Evolutionary conservation across 2,888 invertebrate genomes (phyloP).

Genomic region (Limnephilus lunatus): DNA sequence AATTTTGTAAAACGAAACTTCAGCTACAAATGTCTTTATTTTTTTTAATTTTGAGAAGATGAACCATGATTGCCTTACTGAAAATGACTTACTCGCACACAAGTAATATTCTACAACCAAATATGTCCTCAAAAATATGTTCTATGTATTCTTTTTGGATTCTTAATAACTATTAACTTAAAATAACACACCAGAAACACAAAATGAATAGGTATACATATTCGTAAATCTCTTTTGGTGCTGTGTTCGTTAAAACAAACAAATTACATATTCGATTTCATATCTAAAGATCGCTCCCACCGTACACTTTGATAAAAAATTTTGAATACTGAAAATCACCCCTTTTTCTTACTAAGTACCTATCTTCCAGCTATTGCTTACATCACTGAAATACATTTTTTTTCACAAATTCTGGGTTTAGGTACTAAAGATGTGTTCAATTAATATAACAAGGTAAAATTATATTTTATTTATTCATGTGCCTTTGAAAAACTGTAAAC

Average conservation of each 20-base stretch:
- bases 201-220: not conserved
- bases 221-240: not conserved
- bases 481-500: no score
- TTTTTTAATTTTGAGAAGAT: not conserved
- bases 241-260: not conserved
- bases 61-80: no score
- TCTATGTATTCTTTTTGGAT: not conserved
- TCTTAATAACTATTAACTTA: not conserved
- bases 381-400: no score
- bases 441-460: no score
- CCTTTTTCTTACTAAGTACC: not conserved
- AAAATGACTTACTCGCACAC: not conserved
- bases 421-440: no score
- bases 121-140: no score
- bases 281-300: no score
- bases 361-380: no score
- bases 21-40: not conserved
- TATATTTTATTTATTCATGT: no score
- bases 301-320: not conserved
- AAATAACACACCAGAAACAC: not conserved
- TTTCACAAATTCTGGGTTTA: no score
- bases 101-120: no score
- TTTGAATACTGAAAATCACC: not conserved
- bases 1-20: constrained; percentile 30
- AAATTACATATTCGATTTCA: no score